Percentiles rank a stretch among this genome's conserved stretches.
Conservation (phyloP, 2,888 invertebrate genomes). For the Phrixothrix hirtus region DNA sequence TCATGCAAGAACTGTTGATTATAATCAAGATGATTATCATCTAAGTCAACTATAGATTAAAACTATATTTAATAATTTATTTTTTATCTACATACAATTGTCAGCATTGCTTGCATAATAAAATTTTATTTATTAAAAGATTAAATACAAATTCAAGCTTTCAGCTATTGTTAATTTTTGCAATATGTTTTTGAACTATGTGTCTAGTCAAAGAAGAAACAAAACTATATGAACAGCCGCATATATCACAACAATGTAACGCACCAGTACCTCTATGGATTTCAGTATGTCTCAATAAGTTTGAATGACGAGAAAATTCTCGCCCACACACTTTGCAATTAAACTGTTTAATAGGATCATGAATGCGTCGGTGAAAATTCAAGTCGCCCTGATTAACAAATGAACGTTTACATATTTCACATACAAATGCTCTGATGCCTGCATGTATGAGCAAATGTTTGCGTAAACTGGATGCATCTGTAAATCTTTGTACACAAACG, state of each 20-base stretch:
- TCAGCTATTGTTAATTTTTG: constrained; percentile 1
- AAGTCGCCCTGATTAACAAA: constrained; percentile 54
- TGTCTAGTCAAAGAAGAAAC: constrained; percentile 51
- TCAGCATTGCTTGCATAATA: too few species aligned
- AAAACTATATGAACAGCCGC: constrained; percentile 50
- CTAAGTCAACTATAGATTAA: too few species aligned
- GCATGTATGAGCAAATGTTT: constrained; percentile 57
- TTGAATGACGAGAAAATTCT: constrained; percentile 35
- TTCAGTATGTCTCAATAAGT: constrained; percentile 35
- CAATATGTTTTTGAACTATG: constrained; percentile 48
- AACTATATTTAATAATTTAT: too few species aligned
- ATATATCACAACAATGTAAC: constrained; percentile 46
- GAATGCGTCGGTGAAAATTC: constrained; percentile 55
- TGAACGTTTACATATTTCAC: constrained; percentile 55
- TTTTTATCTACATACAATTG: too few species aligned
- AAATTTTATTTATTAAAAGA: background rate
- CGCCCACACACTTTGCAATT: constrained; percentile 37
- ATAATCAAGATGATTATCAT: too few species aligned
- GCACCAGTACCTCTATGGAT: constrained; percentile 39
- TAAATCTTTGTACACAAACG: constrained; percentile 54
- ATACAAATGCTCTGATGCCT: constrained; percentile 40
- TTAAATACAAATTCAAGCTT: too few species aligned
- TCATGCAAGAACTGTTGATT: too few species aligned
- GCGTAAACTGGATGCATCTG: constrained; percentile 52
- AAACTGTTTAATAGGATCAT: constrained; percentile 42